Evolutionary conservation across 2,113 vertebrate species (phyloP), one percentile per base, ranked within the genome.

Genomic region (Loxodonta africana): DNA sequence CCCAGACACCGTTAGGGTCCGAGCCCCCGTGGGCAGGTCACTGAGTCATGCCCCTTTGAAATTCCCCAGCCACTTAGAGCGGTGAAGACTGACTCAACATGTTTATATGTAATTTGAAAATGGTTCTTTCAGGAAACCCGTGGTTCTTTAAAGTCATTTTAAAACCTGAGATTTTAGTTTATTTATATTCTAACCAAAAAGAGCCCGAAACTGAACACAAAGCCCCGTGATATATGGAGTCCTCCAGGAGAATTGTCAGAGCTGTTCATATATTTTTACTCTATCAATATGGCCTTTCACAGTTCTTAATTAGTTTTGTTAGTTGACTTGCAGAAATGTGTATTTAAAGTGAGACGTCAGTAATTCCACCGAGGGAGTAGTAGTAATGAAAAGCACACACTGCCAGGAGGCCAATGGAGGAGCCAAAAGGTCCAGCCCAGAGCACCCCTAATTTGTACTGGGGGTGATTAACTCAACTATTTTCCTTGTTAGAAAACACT

Each of bases 261-360:
- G 95, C 94, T 80, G 78, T 95, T 98, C 97, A 97, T 97, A 46
- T 96, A 97, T 97, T 98, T 98, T 98, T 96, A 91, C 97, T 98
- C 95, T 96, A 97, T 98, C 98, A 98, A 98, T 98, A 98, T 98
- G 84, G 84, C 97, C 98, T 99, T 99, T 99, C 98, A 98, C 98
- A 97, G 97, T 95, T 98, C 95, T 97, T 98, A 98, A 98, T 99
- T 98, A 98, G 96, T 98, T 98, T 97, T 98, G 98, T 97, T 98
- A 97, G 98, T 97, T 97, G 96, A 98, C 96, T 98, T 98, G 97
- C 96, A 98, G 97, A 98, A 98, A 98, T 97, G 89, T 67, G 2
- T 95, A 97, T 97, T 98, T 98, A 97, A 98, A 98, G 97, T 85
- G 93, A 98, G 90, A 88, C 95, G 63, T 97, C 98, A 98, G 97